Evolutionary conservation across 2,113 vertebrate genomes (phyloP).

Genomic region (Ophthalmolycus amberensis): DNA sequence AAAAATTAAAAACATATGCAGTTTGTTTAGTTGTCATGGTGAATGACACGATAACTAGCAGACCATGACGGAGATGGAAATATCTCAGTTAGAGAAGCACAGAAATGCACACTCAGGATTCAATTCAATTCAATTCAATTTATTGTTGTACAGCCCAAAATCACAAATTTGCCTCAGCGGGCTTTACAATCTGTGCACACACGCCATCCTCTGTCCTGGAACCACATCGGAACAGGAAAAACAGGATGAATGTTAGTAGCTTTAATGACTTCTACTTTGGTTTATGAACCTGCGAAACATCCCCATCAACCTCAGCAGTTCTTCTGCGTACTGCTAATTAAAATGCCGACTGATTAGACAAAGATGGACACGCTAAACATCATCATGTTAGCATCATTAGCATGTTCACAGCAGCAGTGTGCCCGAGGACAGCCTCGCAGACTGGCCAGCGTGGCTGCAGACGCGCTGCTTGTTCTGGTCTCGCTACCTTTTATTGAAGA

Average conservation of each 20-base stretch:
- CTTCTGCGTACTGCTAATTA: background rate
- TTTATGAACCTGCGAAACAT: background rate
- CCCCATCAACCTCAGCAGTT: background rate
- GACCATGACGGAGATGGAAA: background rate
- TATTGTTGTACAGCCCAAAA: no score
- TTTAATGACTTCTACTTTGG: background rate
- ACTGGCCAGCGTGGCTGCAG: background rate
- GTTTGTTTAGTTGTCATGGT: no score
- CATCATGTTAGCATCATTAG: background rate
- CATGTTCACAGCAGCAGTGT: background rate
- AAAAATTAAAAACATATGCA: background rate
- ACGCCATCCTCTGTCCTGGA: no score
- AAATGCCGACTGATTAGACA: background rate
- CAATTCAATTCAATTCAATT: no score
- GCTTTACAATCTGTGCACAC: no score
- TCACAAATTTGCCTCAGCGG: no score
- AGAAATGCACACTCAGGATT: no score
- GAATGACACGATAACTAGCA: no score
- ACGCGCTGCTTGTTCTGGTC: background rate
- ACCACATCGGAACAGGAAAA: no score
- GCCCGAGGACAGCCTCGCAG: no score
- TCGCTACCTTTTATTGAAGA: background rate
- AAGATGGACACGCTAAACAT: background rate
- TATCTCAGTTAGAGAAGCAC: background rate
- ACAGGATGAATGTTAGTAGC: no score